Percentiles rank a stretch among this genome's conserved stretches.
Evolutionary conservation across 2,888 invertebrate species (phyloP).

Genomic region (Caenorhabditis sp.): DNA sequence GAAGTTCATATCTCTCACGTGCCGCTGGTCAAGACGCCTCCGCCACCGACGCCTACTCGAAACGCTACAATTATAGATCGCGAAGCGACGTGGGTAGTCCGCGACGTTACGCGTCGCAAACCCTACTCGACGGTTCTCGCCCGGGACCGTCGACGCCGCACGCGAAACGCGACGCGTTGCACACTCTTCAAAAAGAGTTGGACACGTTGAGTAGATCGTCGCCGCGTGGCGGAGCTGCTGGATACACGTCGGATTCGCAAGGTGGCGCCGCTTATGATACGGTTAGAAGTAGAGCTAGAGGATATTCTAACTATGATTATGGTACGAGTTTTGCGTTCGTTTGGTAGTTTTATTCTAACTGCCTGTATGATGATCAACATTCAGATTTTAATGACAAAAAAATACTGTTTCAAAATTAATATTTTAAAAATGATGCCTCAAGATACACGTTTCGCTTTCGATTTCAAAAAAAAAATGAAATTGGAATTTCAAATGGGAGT

Average conservation of each 20-base stretch:
- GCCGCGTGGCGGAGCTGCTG: constrained; percentile 46
- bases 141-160: constrained; percentile 71
- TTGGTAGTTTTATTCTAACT: background rate
- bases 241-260: constrained; percentile 64
- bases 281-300: constrained; percentile 55
- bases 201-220: constrained; percentile 69
- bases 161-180: constrained; percentile 67
- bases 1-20: constrained; percentile 64
- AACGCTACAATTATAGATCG: constrained; percentile 70
- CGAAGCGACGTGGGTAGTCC: constrained; percentile 68
- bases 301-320: constrained; percentile 68
- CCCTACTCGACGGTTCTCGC: constrained; percentile 69
- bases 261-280: constrained; percentile 59
- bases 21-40: constrained; percentile 54
- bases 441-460: no score
- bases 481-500: no score
- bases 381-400: no score
- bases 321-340: constrained; percentile 61
- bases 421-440: no score
- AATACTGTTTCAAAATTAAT: no score
- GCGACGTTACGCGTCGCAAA: constrained; percentile 68
- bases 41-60: constrained; percentile 61
- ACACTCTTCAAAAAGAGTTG: constrained; percentile 70
- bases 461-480: no score
- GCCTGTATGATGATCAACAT: background rate